Base-by-base conservation (phyloP, 2,113 vertebrate genomes). In the Leptobrachium ailaonicum region DNA sequence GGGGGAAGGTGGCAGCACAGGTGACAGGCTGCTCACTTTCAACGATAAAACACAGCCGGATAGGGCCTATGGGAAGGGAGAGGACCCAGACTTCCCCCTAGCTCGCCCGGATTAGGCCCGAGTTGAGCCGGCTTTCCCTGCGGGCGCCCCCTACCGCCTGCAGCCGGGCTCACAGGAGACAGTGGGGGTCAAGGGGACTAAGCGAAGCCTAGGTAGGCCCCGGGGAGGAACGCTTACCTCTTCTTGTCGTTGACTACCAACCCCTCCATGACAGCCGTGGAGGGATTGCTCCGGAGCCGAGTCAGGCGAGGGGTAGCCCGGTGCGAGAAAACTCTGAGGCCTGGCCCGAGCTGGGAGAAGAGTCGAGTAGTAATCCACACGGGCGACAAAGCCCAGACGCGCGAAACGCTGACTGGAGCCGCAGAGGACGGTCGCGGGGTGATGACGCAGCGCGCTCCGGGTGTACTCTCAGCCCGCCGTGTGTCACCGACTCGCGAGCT, bases 241-340 rank as follows among this genome's bases (percentile, higher is more conserved):
- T 80, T 80, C 69, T 80, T 80, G 47, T 80, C 77, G 70, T 1
- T 66, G 14, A 43, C 70, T 14, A 41, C 50, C 43, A 10, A 44
- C 43, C n/a, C 77, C 77, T 80, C 77, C 77, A 80, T 80, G 70
- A 47, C 77, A 41, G 58, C 70, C 45, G 62, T 58, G 77, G 56
- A 68, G 71, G 68, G 69, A 63, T 44, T 42, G 12, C 8, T 53
- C 76, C 68, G 12, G 42, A 41, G 76, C 56, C 41, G 42, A 43
- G 60, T 72, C 71, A 80, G 14, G 32, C 77, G 77, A 40, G 6
- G 60, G 76, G 13, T 12, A 13, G 43, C 40, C 10, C n/a, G 50
- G 42, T 45, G 54, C n/a, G 42, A 56, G 13, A 44, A 42, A 44
- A 56, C 69, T 66, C 69, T 32, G 69, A 79, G 77, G 77, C 70